Percentiles rank a stretch among this genome's conserved stretches.
Evolutionary conservation across 2,113 vertebrate species (phyloP).

Genomic region (Myanophis thanlyinensis): DNA sequence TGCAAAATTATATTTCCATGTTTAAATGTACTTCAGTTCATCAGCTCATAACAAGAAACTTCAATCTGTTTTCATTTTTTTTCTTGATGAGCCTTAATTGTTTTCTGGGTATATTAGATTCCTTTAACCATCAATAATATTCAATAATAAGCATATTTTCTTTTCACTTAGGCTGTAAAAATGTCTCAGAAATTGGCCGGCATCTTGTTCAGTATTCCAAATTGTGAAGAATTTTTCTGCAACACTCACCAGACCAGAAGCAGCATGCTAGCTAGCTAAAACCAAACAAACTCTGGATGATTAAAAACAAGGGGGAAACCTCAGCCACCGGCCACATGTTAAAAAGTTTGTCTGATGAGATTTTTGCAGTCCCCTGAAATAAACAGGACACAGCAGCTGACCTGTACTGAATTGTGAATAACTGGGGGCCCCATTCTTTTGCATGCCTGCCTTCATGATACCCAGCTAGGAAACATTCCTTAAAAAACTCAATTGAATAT

Average conservation of each 20-base stretch:
- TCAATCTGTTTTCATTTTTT: not conserved
- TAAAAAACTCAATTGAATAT: not conserved
- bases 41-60: not conserved
- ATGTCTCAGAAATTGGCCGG: slow-evolving; percentile 78
- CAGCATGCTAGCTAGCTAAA: not conserved
- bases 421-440: not conserved
- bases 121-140: not conserved
- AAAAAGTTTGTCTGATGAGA: not conserved
- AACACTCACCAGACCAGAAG: not conserved
- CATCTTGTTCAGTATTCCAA: slow-evolving; percentile 79
- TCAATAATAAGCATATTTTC: not conserved
- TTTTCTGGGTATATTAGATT: not conserved
- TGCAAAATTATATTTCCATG: not conserved
- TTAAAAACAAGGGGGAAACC: not conserved
- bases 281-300: not conserved
- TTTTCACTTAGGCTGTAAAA: slow-evolving; percentile 75
- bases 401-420: too few relatives aligned
- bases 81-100: not conserved
- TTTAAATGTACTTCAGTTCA: not conserved
- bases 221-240: slow-evolving; percentile 45
- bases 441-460: not conserved
- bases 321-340: not conserved
- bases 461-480: not conserved
- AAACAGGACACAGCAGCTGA: not conserved
- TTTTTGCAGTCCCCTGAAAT: not conserved